Evolutionary conservation across 23 tunicate genomes (phyloP), one percentile per base, ranked within the genome.

Genomic region (Halocynthia aurantium): DNA sequence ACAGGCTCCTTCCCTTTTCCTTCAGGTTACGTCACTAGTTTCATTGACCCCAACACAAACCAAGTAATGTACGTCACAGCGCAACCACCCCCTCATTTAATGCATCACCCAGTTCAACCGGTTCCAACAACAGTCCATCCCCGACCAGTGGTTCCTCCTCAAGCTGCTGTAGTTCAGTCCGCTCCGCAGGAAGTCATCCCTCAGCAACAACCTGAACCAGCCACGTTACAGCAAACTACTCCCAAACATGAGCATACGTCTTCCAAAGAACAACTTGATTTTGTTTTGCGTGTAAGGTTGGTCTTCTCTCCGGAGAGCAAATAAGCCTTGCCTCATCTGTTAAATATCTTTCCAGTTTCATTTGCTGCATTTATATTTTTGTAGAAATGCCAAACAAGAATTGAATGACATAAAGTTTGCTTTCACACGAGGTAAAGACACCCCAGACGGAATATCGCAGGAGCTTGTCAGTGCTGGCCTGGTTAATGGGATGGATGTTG

Each of bases 321-420:
- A n/a, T 58, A 58, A n/a, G 15, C n/a, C n/a, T 4, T 58, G 15
- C n/a, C n/a, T 58, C 2, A 58, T n/a, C 17, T n/a, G 63, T 58
- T 58, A 2, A 31, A 31, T 31, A 31, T 31, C 44, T 31, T n/a
- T 57, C 13, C 62, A 57, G 62, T 12, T 13, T 57, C 13, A 12
- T 57, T n/a, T 60, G 64, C 64, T 60, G 44, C 44, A 31, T 31
- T 31, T 31, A 31, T 31, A 31, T 20, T 74, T 74, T 49, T 52
- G 13, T 64, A 85, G 91, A 72, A 91, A 88, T 58, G 53, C 84
- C 6, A 84, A 88, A 40, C 69, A 91, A 7, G 87, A 77, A 15
- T 58, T 91, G 31, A 72, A 91, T 57, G 97, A 91, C 70, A 91
- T 91, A 10, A 91, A 91, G 62, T 91, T 91, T 67, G 90, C 77